Conservation (phyloP, 2,797 vertebrate genomes). For the Anguilla pacifica region DNA sequence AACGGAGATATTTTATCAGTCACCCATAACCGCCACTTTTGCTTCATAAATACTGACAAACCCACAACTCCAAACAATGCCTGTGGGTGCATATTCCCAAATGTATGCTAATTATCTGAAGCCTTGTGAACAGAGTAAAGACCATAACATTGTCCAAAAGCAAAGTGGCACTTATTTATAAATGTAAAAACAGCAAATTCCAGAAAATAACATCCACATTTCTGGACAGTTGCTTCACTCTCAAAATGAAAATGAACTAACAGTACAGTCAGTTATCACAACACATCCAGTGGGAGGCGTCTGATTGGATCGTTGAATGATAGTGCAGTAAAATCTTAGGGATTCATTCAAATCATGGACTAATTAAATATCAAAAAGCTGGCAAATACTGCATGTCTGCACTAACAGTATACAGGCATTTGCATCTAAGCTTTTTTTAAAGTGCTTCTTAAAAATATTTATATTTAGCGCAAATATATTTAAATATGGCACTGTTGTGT, state of each 20-base stretch:
- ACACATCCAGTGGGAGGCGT: neutral
- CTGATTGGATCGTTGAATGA: neutral
- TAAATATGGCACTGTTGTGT: conserved; percentile 24
- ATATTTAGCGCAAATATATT: neutral
- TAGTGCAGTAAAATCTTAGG: neutral
- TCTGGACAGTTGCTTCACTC: neutral
- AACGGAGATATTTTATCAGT: neutral
- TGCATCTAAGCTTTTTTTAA: conserved; percentile 18
- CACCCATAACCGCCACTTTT: neutral
- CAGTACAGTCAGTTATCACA: neutral
- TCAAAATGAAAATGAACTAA: neutral
- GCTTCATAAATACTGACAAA: neutral
- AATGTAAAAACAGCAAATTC: neutral
- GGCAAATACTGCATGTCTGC: neutral
- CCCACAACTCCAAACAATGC: neutral
- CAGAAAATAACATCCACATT: neutral
- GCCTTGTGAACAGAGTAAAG: neutral
- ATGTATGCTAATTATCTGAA: neutral
- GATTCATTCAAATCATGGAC: conserved; percentile 11
- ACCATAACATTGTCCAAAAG: neutral
- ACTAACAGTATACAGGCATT: conserved; percentile 13
- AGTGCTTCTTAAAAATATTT: conserved; percentile 30
- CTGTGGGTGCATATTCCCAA: neutral
- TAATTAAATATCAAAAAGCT: conserved; percentile 22
- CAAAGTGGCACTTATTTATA: neutral